Conservation (phyloP, 2,113 vertebrate species). For the Pyxicephalus adspersus region DNA sequence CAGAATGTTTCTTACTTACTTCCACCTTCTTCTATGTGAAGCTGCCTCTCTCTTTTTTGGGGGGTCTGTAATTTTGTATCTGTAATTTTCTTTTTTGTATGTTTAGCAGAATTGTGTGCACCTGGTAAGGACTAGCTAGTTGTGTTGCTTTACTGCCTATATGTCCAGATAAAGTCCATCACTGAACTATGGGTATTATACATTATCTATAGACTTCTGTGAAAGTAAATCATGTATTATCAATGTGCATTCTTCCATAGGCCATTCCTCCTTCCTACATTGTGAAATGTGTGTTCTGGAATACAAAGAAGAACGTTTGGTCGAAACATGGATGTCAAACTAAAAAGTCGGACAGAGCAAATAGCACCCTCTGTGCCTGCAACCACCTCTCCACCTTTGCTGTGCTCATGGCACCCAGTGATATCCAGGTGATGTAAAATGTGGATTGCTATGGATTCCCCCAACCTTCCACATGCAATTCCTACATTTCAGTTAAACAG, state of each 20-base stretch:
- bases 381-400: conserved; percentile 74
- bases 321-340: conserved; percentile 67
- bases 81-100: too few relatives aligned
- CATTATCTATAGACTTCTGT: not conserved
- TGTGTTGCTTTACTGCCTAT: too few relatives aligned
- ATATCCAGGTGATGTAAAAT: conserved; percentile 65
- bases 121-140: too few relatives aligned
- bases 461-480: too few relatives aligned
- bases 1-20: too few relatives aligned
- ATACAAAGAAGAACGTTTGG: conserved; percentile 61
- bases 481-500: too few relatives aligned
- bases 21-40: too few relatives aligned
- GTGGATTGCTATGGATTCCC: too few relatives aligned
- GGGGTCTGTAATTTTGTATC: too few relatives aligned
- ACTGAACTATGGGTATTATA: not conserved
- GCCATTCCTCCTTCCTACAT: not conserved
- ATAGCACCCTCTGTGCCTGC: conserved; percentile 72
- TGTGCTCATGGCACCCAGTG: conserved; percentile 72
- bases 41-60: too few relatives aligned
- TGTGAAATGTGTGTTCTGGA: conserved; percentile 74
- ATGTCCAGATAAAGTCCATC: too few relatives aligned
- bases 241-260: not conserved
- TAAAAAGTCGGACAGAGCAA: conserved; percentile 49
- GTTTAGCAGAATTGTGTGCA: too few relatives aligned
- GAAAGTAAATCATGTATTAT: not conserved